These are phyloP conservation scores for Daphoenositta chrysoptera DNA, from an alignment of 2,113 vertebrate species.

Conservation along the genomic window DNA sequence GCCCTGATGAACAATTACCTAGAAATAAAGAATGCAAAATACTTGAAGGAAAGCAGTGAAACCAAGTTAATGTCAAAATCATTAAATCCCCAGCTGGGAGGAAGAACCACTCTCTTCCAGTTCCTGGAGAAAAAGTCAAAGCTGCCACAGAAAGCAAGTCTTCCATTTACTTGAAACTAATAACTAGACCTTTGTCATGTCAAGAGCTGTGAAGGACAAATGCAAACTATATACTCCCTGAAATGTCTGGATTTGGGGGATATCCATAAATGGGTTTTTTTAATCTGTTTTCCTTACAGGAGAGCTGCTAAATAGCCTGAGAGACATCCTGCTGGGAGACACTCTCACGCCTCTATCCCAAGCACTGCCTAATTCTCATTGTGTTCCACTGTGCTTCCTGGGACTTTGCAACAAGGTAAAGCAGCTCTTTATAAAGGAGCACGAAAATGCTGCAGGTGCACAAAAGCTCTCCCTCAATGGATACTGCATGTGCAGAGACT, in stretches of 20 bases:
- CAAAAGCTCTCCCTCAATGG: neutral
- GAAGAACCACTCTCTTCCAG: neutral
- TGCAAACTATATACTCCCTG: neutral
- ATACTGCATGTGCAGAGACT: neutral
- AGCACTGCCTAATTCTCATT: neutral
- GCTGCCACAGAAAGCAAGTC: neutral
- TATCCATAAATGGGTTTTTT: rapidly evolving
- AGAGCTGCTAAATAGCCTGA: neutral
- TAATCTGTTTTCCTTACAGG: neutral
- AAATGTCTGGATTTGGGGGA: neutral
- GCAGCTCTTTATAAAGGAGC: neutral
- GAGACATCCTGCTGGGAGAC: neutral
- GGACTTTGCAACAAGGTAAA: neutral
- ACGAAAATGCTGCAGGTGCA: neutral
- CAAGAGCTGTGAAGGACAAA: neutral
- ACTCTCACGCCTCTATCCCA: rapidly evolving
- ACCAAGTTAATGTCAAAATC: neutral
- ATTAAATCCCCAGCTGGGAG: neutral
- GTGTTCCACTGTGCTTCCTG: neutral
- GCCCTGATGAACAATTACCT: neutral
- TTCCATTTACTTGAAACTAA: neutral
- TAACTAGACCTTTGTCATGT: neutral
- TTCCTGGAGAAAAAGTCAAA: neutral
- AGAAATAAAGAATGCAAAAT: neutral
- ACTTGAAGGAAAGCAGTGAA: neutral